Evolutionary conservation across 2,113 vertebrate genomes (phyloP).

Genomic region (Scalopus aquaticus): DNA sequence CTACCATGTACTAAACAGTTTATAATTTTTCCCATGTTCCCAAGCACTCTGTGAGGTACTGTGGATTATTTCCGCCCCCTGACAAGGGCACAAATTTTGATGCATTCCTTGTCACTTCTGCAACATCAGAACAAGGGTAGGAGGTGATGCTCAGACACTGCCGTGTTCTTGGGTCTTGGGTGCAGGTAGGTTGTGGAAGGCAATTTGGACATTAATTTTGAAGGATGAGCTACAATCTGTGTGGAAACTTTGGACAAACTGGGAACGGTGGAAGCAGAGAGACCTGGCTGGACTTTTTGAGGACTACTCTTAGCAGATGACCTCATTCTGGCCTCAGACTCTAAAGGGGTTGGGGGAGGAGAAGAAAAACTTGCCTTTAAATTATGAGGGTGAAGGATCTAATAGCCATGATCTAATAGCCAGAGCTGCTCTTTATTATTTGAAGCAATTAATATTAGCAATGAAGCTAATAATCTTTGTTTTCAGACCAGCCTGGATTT

Average conservation of each 20-base stretch:
- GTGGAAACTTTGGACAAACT: neutral
- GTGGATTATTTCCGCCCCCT: neutral
- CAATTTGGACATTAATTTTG: neutral
- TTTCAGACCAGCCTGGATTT: neutral
- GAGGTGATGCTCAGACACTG: neutral
- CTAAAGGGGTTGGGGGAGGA: neutral
- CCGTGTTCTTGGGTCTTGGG: neutral
- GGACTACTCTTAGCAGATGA: fast-evolving
- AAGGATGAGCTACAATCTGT: neutral
- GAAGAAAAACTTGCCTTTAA: neutral
- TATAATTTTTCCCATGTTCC: neutral
- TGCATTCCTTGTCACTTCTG: neutral
- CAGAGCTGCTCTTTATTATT: neutral
- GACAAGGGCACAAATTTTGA: neutral
- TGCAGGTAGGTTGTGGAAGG: neutral
- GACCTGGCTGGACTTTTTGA: neutral
- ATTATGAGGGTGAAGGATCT: neutral
- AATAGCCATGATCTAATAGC: neutral
- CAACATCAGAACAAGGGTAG: neutral
- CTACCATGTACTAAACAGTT: neutral
- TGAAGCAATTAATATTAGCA: neutral
- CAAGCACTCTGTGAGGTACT: neutral
- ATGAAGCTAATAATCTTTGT: neutral
- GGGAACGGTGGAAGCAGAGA: neutral
- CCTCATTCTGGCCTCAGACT: neutral